phyloP scores from a whole-genome alignment of 2,113 vertebrate genomes.

The Scalopus aquaticus region DNA sequence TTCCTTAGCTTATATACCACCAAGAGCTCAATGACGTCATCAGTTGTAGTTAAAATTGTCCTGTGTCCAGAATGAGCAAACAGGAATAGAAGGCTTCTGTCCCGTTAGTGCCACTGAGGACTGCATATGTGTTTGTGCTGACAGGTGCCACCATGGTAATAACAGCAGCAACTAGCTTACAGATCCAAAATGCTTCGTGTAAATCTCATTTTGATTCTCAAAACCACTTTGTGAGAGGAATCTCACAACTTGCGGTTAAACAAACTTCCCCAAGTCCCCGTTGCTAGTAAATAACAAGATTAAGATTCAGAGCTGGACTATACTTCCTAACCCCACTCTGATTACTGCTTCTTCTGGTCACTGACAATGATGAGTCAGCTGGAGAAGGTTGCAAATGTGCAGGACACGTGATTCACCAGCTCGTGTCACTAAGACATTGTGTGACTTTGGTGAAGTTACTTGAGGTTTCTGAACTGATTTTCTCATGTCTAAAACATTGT shows the following conservation, averaged over 20 bases:
- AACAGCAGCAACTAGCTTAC: neutral
- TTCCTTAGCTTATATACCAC: neutral
- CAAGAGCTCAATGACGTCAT: neutral
- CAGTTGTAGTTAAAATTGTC: neutral
- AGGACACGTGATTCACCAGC: rapidly evolving
- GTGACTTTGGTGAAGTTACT: neutral
- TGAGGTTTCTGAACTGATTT: neutral
- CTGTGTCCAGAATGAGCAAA: neutral
- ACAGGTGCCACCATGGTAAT: neutral
- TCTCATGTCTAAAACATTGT: conserved; percentile 4
- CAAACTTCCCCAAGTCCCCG: neutral
- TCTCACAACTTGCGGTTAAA: neutral
- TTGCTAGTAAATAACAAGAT: neutral
- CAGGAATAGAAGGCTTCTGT: neutral
- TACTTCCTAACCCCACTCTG: neutral
- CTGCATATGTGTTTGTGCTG: neutral
- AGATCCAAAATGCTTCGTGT: neutral
- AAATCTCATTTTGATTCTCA: neutral
- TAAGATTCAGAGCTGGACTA: neutral
- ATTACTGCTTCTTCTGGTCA: neutral
- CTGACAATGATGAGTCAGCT: neutral
- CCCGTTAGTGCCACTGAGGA: neutral
- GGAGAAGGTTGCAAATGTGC: neutral
- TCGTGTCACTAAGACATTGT: neutral
- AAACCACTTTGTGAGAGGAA: neutral